These are phyloP conservation scores for Sycon ciliatum DNA, from an alignment of 37 sponge, comb jelly and placozoan species.

Conservation along the genomic window DNA sequence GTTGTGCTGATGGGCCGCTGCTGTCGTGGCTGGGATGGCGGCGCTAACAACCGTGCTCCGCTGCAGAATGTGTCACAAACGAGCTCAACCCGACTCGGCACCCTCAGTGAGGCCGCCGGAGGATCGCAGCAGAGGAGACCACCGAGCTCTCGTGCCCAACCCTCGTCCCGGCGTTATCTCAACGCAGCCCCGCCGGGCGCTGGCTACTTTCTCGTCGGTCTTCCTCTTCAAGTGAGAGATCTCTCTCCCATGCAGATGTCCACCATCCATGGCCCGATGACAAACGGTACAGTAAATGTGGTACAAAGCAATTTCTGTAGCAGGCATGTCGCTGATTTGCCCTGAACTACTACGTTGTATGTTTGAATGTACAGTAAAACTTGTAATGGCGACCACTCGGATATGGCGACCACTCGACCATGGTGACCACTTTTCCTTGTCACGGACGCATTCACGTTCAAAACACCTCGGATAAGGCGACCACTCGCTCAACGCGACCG, in stretches of 20 bases:
- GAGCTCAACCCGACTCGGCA: neutral
- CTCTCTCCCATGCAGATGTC: constrained; percentile 21
- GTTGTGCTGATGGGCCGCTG: constrained; percentile 57
- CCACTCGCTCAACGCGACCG: too few relatives aligned
- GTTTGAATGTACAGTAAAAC: too few relatives aligned
- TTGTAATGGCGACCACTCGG: too few relatives aligned
- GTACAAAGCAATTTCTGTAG: neutral
- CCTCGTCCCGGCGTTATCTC: neutral
- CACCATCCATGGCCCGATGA: constrained; percentile 65
- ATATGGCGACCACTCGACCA: too few relatives aligned
- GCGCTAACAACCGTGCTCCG: neutral
- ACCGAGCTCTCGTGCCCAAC: neutral
- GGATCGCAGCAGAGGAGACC: neutral
- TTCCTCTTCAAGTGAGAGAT: constrained; percentile 52
- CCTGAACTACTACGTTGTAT: too few relatives aligned
- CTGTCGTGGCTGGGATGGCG: constrained; percentile 63
- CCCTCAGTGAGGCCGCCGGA: neutral
- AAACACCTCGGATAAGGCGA: too few relatives aligned
- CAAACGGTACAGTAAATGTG: constrained; percentile 36
- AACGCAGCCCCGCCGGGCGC: constrained; percentile 32
- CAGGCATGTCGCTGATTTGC: too few relatives aligned
- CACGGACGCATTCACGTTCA: too few relatives aligned
- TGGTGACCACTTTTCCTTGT: too few relatives aligned
- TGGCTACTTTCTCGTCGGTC: constrained; percentile 66
- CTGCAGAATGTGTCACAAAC: constrained; percentile 8